Base-by-base conservation (phyloP, 2,888 invertebrate species). In the Stomorhina lunata region DNA sequence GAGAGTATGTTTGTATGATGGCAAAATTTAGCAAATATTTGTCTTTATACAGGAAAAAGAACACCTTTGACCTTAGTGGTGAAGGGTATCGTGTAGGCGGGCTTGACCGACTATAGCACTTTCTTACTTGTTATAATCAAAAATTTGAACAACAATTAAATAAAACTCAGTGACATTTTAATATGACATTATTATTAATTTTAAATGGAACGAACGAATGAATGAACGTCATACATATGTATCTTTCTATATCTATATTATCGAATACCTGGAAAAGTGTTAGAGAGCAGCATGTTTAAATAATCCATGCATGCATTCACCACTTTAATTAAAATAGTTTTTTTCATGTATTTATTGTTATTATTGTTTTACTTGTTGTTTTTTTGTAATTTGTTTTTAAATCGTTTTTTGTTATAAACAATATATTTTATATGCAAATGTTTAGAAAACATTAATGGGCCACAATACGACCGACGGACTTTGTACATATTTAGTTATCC, bases 291-390 rank as follows among this genome's bases (percentile, higher is more conserved):
- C 17, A 34, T 66, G 15, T 10, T 32, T 1, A n/a, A 61, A 29
- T 12, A 40, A 68, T 50, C 43, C 43, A 37, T 59, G 45, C n/a
- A 43, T 17, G 6, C 40, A 53, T 63, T 25, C 43, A 53, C 61
- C 77, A 63, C 17, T 69, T 69, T 69, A 77, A 77, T 77, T 77
- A 77, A 77, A 77, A 77, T 61, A 61, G 68, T 69, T 69, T 77
- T 61, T 53, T 15, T 0, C 15, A 50, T 61, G 48, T 7, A 32
- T 29, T 32, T 37, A 37, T 37, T 68, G 9, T 12, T 75, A 22
- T 48, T 61, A 32, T 65, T 48, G 34, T 75, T 55, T 55, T 55
- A 22, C 43, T 72, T 55, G 29, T 53, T 25, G 20, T 17, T 55
- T 34, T 29, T 32, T 2, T 29, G 61, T 7, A 50, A 48, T 34